phyloP scores from a whole-genome alignment of 2,888 invertebrate species.

The Ecdyonurus torrentis region DNA sequence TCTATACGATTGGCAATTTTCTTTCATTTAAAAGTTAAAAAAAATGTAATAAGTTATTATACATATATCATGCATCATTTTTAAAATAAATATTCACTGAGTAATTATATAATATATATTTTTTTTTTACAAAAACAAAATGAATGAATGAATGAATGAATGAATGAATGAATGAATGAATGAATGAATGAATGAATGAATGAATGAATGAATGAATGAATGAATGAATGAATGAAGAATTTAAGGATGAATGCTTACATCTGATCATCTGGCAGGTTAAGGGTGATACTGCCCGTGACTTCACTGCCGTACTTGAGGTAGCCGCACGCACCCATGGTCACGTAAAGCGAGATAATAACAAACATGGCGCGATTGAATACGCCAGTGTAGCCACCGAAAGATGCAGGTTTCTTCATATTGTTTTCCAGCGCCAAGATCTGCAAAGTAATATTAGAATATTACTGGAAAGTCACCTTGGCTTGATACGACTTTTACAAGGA shows the following conservation, averaged over 20 bases:
- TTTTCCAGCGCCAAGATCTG: conserved; percentile 83
- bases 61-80: not conserved
- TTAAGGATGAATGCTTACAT: conserved; percentile 27
- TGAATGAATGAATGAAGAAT: too few relatives aligned
- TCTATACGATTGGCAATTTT: too few relatives aligned
- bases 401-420: conserved; percentile 69
- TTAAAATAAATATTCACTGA: not conserved
- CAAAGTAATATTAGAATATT: conserved; percentile 13
- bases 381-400: conserved; percentile 58
- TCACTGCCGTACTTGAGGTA: conserved; percentile 60
- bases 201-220: too few relatives aligned
- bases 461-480: not conserved
- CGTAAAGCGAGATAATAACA: conserved; percentile 58
- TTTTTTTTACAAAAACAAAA: too few relatives aligned
- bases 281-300: conserved; percentile 58
- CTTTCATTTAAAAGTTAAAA: not conserved
- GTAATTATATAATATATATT: too few relatives aligned
- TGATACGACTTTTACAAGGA: too few relatives aligned
- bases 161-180: too few relatives aligned
- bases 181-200: too few relatives aligned
- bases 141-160: too few relatives aligned
- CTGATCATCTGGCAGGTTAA: conserved; percentile 51
- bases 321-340: conserved; percentile 65
- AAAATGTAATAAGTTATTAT: not conserved
- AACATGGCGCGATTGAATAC: conserved; percentile 70